phyloP scores from a whole-genome alignment of 1,140 invertebrate species.

The Panagrolaimus sp. region DNA sequence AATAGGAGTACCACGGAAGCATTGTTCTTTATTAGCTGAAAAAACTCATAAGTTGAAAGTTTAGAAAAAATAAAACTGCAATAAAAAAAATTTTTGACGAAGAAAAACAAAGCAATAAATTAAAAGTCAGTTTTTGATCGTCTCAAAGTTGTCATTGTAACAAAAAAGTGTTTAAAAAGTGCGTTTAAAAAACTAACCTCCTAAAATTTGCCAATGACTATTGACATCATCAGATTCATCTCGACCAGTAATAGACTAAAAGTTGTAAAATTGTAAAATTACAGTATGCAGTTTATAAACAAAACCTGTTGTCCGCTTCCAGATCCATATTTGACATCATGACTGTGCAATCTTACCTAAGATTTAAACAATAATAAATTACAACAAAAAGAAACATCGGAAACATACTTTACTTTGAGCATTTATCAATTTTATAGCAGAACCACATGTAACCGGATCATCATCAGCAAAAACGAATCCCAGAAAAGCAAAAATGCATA shows the following conservation, averaged over 20 bases:
- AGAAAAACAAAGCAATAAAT: slow-evolving; percentile 11
- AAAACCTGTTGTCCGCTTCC: slow-evolving; percentile 87
- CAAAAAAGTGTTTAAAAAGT: background rate
- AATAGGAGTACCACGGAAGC: slow-evolving; percentile 73
- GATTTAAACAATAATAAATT: slow-evolving; percentile 62
- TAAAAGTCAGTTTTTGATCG: too few relatives aligned
- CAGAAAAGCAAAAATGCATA: too few relatives aligned
- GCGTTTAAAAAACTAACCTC: slow-evolving; percentile 49
- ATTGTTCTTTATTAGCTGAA: slow-evolving; percentile 67
- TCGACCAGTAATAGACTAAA: slow-evolving; percentile 89
- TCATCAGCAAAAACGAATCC: slow-evolving; percentile 30
- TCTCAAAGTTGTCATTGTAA: background rate
- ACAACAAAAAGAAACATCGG: slow-evolving; percentile 68
- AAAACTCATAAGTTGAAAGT: slow-evolving; percentile 7
- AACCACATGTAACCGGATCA: slow-evolving; percentile 79
- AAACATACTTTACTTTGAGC: slow-evolving; percentile 98
- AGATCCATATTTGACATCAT: slow-evolving; percentile 96
- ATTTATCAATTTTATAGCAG: slow-evolving; percentile 75
- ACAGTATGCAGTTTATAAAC: too few relatives aligned
- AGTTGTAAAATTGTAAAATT: slow-evolving; percentile 64
- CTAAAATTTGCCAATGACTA: slow-evolving; percentile 86
- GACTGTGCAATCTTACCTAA: slow-evolving; percentile 83
- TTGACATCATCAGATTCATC: slow-evolving; percentile 87
- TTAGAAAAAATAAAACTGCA: background rate
- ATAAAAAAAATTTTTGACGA: slow-evolving; percentile 2